A percentile compares a stretch with the other conserved stretches of the same genome.
phyloP scores from a whole-genome alignment of 2,113 vertebrate genomes.

The Dipodomys ordii region DNA sequence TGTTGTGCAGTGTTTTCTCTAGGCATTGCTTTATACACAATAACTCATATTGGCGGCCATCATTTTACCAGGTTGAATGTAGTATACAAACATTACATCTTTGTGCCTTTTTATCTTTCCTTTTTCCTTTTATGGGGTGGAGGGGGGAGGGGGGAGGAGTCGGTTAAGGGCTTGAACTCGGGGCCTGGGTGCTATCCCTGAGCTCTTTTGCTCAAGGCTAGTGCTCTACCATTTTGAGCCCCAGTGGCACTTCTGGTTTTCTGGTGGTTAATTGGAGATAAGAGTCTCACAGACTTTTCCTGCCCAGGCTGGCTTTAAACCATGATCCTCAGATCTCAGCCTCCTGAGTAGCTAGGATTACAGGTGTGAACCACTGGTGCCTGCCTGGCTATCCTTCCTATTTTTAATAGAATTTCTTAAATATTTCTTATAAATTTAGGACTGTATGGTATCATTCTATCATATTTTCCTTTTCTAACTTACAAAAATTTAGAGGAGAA shows the following conservation, averaged over 20 bases:
- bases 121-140: too few species aligned
- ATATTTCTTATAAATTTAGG: slow-evolving; percentile 36
- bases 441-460: not conserved
- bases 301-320: too few species aligned
- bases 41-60: not conserved
- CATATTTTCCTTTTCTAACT: not conserved
- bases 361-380: not conserved
- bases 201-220: too few species aligned
- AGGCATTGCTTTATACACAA: not conserved
- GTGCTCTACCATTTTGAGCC: too few species aligned
- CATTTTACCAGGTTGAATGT: slow-evolving; percentile 7
- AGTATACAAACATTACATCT: not conserved
- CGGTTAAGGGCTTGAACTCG: too few species aligned
- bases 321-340: too few species aligned
- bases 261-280: too few species aligned
- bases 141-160: too few species aligned
- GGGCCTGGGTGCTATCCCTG: too few species aligned
- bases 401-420: slow-evolving; percentile 30
- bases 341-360: too few species aligned
- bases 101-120: not conserved
- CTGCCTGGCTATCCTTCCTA: not conserved
- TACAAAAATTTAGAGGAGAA: not conserved
- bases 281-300: too few species aligned
- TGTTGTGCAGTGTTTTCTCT: not conserved
- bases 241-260: too few species aligned